Base-by-base conservation (phyloP, 2,888 invertebrate genomes). In the Mythimna vitellina region DNA sequence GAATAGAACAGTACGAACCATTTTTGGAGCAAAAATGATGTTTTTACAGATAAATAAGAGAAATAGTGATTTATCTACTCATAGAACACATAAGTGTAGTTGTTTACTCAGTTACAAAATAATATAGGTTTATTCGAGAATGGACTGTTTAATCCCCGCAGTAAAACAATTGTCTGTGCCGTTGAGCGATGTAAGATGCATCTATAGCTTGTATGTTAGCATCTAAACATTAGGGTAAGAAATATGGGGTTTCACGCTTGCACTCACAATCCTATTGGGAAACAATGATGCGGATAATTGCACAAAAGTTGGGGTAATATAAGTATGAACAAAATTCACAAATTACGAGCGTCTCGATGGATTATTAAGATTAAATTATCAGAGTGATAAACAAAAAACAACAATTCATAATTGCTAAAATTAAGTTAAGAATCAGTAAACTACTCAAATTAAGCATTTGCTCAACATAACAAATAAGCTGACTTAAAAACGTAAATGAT, bases 171-270 rank as follows among this genome's bases (percentile, higher is more conserved):
- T 54, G n/a, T 71, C 20, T 71, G 46, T 71, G 57, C 56, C 17
- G 60, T 54, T 6, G 6, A 53, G 60, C 17, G 12, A 70, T 62
- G 35, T 53, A 70, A 49, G n/a, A 32, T 64, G 49, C n/a, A 51
- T 73, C 20, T 78, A 38, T 29, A 29, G 38, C 42, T 17, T 0
- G 17, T n/a, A 49, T 10, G 46, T 58, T 73, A n/a, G 38, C 17
- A n/a, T 29, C 1, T 0, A 5, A 57, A 58, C 14, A 51, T n/a
- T 63, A 38, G 32, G 62, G 63, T 73, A 17, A 42, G 17, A 56
- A 73, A 64, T 67, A 63, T 54, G 49, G 58, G 67, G 42, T 63
- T 63, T 67, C 54, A 60, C 49, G 67, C 58, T 77, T 67, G 65
- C 35, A 38, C 8, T 29, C 49, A 65, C 46, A 72, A 72, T 53